These are phyloP conservation scores for Elgaria multicarinata DNA, from an alignment of 2,113 vertebrate species.

Conservation along the genomic window DNA sequence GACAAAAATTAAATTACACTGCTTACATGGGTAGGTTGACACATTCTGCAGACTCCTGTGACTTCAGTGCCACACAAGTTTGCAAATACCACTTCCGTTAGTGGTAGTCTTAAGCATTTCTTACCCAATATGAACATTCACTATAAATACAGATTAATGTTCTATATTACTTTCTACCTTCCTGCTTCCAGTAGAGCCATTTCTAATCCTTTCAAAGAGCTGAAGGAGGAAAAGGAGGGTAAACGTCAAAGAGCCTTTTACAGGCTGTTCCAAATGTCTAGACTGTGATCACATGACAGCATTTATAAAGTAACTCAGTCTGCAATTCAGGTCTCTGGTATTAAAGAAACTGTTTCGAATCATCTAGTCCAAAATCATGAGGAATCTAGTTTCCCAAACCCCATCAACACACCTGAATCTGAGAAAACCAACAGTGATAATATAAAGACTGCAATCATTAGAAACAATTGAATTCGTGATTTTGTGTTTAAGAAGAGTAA, in stretches of 20 bases:
- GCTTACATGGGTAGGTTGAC: constrained; percentile 20
- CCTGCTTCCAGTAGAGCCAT: not conserved
- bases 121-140: not conserved
- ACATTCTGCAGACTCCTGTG: constrained; percentile 11
- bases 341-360: not conserved
- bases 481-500: not conserved
- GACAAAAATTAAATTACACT: constrained; percentile 38
- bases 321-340: not conserved
- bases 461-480: not conserved
- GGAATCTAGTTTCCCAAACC: not conserved
- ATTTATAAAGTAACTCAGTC: not conserved
- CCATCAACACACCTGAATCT: not conserved
- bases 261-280: constrained; percentile 4
- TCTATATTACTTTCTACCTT: not conserved
- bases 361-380: not conserved
- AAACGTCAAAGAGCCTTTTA: not conserved
- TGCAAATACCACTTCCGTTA: constrained; percentile 17
- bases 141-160: constrained; percentile 25
- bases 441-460: not conserved
- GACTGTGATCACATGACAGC: not conserved
- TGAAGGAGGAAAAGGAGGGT: no score
- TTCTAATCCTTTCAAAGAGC: not conserved
- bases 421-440: not conserved
- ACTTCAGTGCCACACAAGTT: constrained; percentile 34
- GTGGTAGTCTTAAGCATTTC: not conserved